These are phyloP conservation scores for Paragorgia papillata DNA, from an alignment of 92 coral and sea anemone species.

Conservation along the genomic window DNA sequence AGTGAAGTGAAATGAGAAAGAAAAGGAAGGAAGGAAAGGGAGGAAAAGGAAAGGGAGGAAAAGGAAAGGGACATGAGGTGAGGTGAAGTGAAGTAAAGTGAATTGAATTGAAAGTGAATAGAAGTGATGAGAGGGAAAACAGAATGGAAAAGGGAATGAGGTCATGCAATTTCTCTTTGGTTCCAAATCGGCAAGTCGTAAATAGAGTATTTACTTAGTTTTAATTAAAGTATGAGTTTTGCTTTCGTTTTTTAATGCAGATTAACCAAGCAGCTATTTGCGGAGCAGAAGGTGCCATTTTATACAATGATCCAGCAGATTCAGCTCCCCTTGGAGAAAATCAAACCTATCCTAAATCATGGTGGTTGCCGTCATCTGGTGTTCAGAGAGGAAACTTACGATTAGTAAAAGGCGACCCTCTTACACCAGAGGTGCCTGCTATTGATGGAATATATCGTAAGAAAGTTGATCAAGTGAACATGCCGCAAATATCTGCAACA, in stretches of 20 bases:
- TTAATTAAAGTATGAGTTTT: not conserved
- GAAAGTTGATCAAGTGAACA: slow-evolving; percentile 52
- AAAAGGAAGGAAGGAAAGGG: too few species aligned
- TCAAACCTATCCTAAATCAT: slow-evolving; percentile 75
- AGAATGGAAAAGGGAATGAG: too few species aligned
- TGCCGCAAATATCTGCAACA: slow-evolving; percentile 74
- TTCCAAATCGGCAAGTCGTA: not conserved
- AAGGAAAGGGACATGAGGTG: too few species aligned
- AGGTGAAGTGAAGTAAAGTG: too few species aligned
- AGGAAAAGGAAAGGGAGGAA: too few species aligned
- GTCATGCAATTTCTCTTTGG: not conserved
- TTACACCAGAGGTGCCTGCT: slow-evolving; percentile 83
- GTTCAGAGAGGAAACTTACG: slow-evolving; percentile 80
- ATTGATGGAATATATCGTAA: slow-evolving; percentile 70
- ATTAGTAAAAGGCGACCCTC: slow-evolving; percentile 68
- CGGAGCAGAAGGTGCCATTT: slow-evolving; percentile 68
- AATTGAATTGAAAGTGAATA: too few species aligned
- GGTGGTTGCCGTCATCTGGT: slow-evolving; percentile 93
- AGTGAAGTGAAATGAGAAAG: too few species aligned
- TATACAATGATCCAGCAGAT: slow-evolving; percentile 65
- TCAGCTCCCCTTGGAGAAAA: slow-evolving; percentile 62
- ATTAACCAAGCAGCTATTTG: slow-evolving; percentile 34
- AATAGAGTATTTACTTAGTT: not conserved
- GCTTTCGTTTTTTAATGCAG: slow-evolving; percentile 2
- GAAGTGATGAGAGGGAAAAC: too few species aligned